Conservation (phyloP, 2,888 invertebrate genomes). For the Myopa testacea region DNA sequence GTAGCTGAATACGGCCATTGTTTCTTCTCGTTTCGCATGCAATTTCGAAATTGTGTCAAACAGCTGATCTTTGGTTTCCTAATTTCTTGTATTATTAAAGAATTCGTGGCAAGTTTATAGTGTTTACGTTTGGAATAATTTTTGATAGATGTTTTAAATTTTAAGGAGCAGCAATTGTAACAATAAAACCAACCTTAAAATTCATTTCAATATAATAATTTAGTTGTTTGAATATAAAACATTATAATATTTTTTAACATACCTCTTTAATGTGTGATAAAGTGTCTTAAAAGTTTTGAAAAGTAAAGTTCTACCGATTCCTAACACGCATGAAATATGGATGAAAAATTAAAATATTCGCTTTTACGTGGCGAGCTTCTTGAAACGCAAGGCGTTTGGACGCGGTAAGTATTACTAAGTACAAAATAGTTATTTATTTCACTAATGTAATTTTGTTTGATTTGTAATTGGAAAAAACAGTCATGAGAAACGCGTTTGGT, state of each 20-base stretch:
- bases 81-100: neutral
- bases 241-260: too few species aligned
- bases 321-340: conserved; percentile 37
- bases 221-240: too few species aligned
- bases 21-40: too few species aligned
- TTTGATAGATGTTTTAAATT: too few species aligned
- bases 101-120: neutral
- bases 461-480: conserved; percentile 5
- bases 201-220: too few species aligned
- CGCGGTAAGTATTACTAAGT: conserved; percentile 54
- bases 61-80: too few species aligned
- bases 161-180: too few species aligned
- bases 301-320: neutral
- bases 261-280: too few species aligned
- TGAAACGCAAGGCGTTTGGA: conserved; percentile 67
- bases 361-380: conserved; percentile 67
- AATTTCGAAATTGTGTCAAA: too few species aligned
- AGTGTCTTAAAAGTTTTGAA: too few species aligned
- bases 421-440: neutral
- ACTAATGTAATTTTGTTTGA: neutral
- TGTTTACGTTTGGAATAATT: neutral
- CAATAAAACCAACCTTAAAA: too few species aligned
- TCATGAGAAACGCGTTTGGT: conserved; percentile 72
- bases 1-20: too few species aligned
- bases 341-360: conserved; percentile 62